Conservation (phyloP, 2,888 invertebrate genomes). For the Lycaena phlaeas region DNA sequence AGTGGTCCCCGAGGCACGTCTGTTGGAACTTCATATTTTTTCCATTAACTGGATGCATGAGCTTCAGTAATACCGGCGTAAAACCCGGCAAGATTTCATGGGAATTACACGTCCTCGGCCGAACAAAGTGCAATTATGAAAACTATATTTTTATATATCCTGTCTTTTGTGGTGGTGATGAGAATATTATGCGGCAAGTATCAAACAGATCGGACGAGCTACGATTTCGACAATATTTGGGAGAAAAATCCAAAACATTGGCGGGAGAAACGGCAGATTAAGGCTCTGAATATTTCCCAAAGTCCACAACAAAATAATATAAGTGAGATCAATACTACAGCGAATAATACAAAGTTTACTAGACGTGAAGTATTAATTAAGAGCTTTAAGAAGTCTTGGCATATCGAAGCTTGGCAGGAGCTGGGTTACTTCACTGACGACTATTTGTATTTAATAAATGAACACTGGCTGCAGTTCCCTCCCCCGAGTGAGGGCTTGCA, state of each 20-base stretch:
- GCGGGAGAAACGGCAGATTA: constrained; percentile 13
- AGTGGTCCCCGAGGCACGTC: constrained; percentile 42
- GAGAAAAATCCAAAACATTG: constrained; percentile 5
- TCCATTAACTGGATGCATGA: constrained; percentile 31
- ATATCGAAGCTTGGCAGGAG: constrained; percentile 61
- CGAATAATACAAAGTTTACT: constrained; percentile 14
- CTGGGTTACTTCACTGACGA: constrained; percentile 72
- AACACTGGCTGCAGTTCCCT: constrained; percentile 80
- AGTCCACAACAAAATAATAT: constrained; percentile 9
- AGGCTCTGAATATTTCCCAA: constrained; percentile 8
- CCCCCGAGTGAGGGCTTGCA: constrained; percentile 74
- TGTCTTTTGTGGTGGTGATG: constrained; percentile 28
- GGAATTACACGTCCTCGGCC: constrained; percentile 37
- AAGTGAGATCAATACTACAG: constrained; percentile 13
- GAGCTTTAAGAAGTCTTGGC: constrained; percentile 52
- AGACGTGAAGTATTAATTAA: constrained; percentile 33
- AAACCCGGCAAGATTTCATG: constrained; percentile 34
- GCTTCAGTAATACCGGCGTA: constrained; percentile 30
- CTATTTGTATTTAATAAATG: constrained; percentile 74
- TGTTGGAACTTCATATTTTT: constrained; percentile 33
- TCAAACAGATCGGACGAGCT: constrained; percentile 1
- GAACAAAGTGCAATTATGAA: constrained; percentile 32
- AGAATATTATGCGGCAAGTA: constrained; percentile 31
- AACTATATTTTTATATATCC: constrained; percentile 26
- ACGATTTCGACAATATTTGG: constrained; percentile 4